Evolutionary conservation across 1,140 invertebrate genomes (phyloP).

Genomic region (Leptopilina boulardi): DNA sequence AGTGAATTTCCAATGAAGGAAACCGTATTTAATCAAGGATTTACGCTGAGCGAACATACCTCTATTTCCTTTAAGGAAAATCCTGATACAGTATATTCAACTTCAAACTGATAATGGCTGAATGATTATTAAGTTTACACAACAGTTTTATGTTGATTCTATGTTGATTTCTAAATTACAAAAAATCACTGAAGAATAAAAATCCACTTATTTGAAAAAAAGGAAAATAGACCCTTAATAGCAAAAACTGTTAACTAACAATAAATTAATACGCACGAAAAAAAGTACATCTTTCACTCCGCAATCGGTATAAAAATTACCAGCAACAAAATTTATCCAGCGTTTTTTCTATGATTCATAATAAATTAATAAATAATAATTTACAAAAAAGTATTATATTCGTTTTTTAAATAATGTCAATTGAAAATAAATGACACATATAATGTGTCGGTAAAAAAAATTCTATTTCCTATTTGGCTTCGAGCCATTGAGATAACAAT

Average conservation of each 20-base stretch:
- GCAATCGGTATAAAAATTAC: too few species aligned
- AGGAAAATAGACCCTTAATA: too few species aligned
- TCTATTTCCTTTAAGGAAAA: conserved; percentile 23
- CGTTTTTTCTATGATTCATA: too few species aligned
- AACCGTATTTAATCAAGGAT: conserved; percentile 28
- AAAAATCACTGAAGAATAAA: not conserved
- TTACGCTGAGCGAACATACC: conserved; percentile 13
- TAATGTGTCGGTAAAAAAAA: too few species aligned
- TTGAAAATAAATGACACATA: too few species aligned
- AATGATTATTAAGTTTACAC: not conserved
- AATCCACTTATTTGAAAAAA: too few species aligned
- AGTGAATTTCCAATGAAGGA: conserved; percentile 23
- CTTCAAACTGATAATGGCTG: not conserved
- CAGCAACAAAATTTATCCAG: too few species aligned
- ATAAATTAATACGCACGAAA: not conserved
- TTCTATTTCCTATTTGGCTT: not conserved
- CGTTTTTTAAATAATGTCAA: too few species aligned
- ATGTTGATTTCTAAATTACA: not conserved
- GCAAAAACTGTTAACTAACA: too few species aligned
- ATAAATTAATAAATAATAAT: too few species aligned
- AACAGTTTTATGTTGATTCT: not conserved
- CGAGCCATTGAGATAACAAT: not conserved
- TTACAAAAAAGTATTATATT: too few species aligned
- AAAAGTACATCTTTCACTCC: not conserved
- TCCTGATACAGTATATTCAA: conserved; percentile 20